A percentile compares a stretch with the other conserved stretches of the same genome.
phyloP scores from a whole-genome alignment of 2,888 invertebrate species.

The Dryobotodes eremita region DNA sequence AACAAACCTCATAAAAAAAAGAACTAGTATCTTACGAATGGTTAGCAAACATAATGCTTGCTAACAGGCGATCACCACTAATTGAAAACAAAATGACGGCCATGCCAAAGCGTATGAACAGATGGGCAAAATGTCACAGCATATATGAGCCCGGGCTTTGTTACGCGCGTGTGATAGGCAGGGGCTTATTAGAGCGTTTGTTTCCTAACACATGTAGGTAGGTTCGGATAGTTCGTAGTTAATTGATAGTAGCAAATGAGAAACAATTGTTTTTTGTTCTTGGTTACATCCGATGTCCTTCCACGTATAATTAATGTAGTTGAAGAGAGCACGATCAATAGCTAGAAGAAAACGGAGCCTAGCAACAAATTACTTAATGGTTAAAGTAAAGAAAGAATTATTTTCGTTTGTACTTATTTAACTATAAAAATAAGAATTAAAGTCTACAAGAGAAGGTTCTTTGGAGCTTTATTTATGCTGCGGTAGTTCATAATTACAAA shows the following conservation, averaged over 20 bases:
- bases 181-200: conserved; percentile 33
- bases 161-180: conserved; percentile 16
- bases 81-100: conserved; percentile 19
- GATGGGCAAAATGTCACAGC: conserved; percentile 13
- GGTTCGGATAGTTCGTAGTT: background rate
- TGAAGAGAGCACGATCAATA: background rate
- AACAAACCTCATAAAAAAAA: background rate
- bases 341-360: background rate
- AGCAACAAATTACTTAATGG: background rate
- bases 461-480: background rate
- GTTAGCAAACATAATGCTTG: background rate
- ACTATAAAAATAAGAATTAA: conserved; percentile 7
- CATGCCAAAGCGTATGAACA: conserved; percentile 7
- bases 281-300: background rate
- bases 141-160: conserved; percentile 8
- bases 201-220: background rate
- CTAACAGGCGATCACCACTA: background rate
- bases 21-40: background rate
- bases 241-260: background rate
- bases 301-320: background rate
- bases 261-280: background rate
- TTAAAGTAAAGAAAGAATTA: background rate
- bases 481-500: background rate
- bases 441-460: background rate
- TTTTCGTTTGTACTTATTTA: background rate